These are phyloP conservation scores for Cyprinodon variegatus DNA, from an alignment of 2,113 vertebrate species.

Conservation along the genomic window DNA sequence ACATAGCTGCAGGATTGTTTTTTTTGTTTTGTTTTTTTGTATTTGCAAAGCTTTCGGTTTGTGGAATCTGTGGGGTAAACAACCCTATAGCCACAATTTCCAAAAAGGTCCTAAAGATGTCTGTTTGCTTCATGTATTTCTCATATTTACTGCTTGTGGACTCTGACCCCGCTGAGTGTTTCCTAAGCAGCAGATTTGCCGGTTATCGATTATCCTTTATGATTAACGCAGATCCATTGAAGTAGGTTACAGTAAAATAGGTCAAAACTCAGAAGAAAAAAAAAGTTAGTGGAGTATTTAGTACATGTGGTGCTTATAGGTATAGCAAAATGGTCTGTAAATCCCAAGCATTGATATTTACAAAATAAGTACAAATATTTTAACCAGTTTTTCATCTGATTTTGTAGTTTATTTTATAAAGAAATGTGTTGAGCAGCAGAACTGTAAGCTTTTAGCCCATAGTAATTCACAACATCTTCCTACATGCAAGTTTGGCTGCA, in stretches of 20 bases:
- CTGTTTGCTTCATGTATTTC: background rate
- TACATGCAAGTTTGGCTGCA: too few relatives aligned
- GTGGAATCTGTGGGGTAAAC: background rate
- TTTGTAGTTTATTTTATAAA: background rate
- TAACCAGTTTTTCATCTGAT: too few relatives aligned
- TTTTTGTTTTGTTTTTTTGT: constrained; percentile 6
- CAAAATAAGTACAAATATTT: too few relatives aligned
- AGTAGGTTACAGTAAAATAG: background rate
- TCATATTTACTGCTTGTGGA: constrained; percentile 8
- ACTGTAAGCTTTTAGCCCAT: too few relatives aligned
- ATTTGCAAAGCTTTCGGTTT: background rate
- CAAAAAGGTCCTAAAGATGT: background rate
- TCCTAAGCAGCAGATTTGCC: background rate
- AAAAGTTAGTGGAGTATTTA: background rate
- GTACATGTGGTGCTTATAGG: background rate
- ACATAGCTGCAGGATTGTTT: too few relatives aligned
- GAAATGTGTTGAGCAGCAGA: background rate
- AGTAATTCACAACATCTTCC: too few relatives aligned
- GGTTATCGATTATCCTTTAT: background rate
- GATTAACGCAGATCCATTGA: background rate
- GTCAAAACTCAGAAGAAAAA: background rate
- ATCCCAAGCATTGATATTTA: too few relatives aligned
- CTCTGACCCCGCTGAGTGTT: constrained; percentile 40
- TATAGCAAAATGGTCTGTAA: too few relatives aligned
- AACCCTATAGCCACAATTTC: too few relatives aligned